Conservation (phyloP, 2,888 invertebrate species). For the Lithodes maja region DNA sequence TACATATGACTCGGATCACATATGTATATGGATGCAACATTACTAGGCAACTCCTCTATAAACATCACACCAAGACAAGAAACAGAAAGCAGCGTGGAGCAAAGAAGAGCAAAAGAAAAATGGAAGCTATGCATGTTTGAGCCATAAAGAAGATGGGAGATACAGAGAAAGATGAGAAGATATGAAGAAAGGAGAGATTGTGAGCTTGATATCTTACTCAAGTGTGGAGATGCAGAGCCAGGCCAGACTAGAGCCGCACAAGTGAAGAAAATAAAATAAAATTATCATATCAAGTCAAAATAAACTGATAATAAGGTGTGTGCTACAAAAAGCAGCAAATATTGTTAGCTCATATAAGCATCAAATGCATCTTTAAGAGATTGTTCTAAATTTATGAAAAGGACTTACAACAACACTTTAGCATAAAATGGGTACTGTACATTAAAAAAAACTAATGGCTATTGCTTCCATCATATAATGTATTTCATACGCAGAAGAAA, state of each 20-base stretch:
- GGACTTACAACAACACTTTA: not conserved
- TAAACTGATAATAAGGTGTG: conserved; percentile 68
- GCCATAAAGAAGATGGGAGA: not conserved
- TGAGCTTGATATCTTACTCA: conserved; percentile 73
- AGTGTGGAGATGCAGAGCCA: conserved; percentile 76
- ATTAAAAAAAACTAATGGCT: conserved; percentile 7
- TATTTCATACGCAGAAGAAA: conserved; percentile 12
- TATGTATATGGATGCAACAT: not conserved
- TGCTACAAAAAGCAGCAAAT: conserved; percentile 59
- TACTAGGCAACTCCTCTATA: not conserved
- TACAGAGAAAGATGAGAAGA: not conserved
- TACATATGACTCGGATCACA: not conserved
- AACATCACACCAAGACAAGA: not conserved
- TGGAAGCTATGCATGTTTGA: not conserved
- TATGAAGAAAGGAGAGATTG: conserved; percentile 6
- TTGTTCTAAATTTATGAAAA: conserved; percentile 9
- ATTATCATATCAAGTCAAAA: conserved; percentile 69
- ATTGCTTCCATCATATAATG: not conserved
- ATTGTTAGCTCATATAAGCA: conserved; percentile 14
- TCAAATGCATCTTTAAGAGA: conserved; percentile 2
- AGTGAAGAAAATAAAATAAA: conserved; percentile 71
- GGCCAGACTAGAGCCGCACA: conserved; percentile 73
- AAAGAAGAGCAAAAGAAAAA: conserved; percentile 14
- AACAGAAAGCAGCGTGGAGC: not conserved
- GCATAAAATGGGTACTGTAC: not conserved